A percentile compares a stretch with the other conserved stretches of the same genome.
These are phyloP conservation scores for Agriopis aurantiaria DNA, from an alignment of 2,888 invertebrate genomes.

Conservation along the genomic window DNA sequence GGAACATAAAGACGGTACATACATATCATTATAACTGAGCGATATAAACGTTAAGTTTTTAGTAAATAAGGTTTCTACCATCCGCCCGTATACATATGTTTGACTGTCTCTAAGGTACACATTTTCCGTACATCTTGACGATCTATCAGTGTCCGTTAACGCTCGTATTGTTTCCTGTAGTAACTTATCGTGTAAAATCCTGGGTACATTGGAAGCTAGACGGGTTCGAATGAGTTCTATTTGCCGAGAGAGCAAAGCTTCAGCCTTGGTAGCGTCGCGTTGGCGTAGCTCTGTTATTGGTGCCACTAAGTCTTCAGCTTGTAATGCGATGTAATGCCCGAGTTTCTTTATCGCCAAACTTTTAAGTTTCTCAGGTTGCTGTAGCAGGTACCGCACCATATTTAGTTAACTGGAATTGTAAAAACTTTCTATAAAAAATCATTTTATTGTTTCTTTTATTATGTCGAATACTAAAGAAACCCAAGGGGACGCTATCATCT, in stretches of 20 bases:
- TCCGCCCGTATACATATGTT: not conserved
- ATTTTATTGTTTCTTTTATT: not conserved
- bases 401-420: not conserved
- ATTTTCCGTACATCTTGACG: not conserved
- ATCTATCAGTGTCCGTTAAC: not conserved
- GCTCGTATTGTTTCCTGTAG: not conserved
- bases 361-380: not conserved
- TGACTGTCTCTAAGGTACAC: not conserved
- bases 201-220: not conserved
- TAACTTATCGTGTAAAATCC: not conserved
- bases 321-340: not conserved
- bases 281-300: not conserved
- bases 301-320: not conserved
- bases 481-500: no score
- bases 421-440: not conserved
- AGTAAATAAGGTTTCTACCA: not conserved
- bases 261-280: not conserved
- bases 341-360: not conserved
- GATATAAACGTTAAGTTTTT: not conserved
- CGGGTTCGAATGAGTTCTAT: conserved; percentile 34
- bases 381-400: not conserved
- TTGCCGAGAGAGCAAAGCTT: conserved; percentile 5
- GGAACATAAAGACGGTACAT: not conserved
- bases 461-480: no score
- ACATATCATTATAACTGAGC: not conserved